These are phyloP conservation scores for Prolemur simus DNA, from an alignment of 2,113 vertebrate genomes.

Conservation along the genomic window DNA sequence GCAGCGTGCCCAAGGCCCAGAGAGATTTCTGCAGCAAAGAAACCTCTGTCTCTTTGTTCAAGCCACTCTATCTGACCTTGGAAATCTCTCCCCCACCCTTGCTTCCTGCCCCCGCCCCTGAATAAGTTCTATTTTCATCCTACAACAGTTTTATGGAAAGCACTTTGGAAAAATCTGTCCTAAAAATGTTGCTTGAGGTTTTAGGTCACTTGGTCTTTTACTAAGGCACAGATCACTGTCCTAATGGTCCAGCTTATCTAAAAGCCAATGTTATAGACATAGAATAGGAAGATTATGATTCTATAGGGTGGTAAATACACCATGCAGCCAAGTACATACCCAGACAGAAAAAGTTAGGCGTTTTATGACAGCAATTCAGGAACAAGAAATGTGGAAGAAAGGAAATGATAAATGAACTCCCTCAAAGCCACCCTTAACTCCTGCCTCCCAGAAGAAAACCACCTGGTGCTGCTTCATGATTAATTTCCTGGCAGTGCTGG, in stretches of 20 bases:
- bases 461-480: not conserved
- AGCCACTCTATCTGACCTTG: not conserved
- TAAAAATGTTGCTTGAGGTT: not conserved
- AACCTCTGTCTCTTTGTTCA: not conserved
- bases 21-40: not conserved
- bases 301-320: not conserved
- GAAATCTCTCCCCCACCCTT: not conserved
- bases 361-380: not conserved
- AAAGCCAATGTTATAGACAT: not conserved
- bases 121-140: not conserved
- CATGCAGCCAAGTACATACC: not conserved
- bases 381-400: not conserved
- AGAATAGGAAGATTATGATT: not conserved
- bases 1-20: not conserved
- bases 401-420: not conserved
- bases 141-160: not conserved
- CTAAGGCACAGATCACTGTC: not conserved
- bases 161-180: not conserved
- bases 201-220: not conserved
- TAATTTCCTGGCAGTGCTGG: not conserved
- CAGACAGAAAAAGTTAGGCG: not conserved
- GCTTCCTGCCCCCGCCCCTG: not conserved
- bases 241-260: not conserved
- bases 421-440: not conserved
- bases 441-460: not conserved